Percentiles rank a stretch among this genome's conserved stretches.
phyloP scores from a whole-genome alignment of 2,797 vertebrate genomes.

The Microhierax caerulescens region DNA sequence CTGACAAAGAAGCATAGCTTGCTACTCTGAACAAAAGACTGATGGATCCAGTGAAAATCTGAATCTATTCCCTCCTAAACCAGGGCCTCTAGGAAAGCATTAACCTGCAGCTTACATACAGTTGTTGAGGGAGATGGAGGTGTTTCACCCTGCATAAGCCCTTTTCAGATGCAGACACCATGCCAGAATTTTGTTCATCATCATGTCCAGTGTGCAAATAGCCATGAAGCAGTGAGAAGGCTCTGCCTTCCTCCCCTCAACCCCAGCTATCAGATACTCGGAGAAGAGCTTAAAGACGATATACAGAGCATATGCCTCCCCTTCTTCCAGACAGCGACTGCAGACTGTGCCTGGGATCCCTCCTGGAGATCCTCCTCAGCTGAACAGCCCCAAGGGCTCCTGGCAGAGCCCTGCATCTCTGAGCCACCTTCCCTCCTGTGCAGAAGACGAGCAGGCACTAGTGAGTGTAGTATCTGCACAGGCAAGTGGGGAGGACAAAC shows the following conservation, averaged over 20 bases:
- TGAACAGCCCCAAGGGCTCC: neutral
- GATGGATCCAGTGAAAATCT: neutral
- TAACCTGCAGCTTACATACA: neutral
- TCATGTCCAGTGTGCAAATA: accelerated
- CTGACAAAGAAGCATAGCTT: neutral
- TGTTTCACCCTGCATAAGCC: neutral
- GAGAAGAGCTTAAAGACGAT: neutral
- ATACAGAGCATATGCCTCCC: neutral
- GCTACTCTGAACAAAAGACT: neutral
- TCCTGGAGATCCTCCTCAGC: neutral
- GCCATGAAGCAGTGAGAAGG: neutral
- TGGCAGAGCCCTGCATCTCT: neutral
- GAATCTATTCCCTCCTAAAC: neutral
- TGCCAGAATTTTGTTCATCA: neutral
- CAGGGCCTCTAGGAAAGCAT: neutral
- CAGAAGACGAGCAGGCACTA: accelerated
- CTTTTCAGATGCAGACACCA: neutral
- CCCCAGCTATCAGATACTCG: neutral
- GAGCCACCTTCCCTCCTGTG: neutral
- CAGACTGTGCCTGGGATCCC: accelerated
- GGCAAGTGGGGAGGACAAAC: accelerated
- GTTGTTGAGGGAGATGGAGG: neutral
- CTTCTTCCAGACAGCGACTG: accelerated
- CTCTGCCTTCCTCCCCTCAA: neutral
- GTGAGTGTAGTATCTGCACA: accelerated